Percentiles rank a stretch among this genome's conserved stretches.
phyloP scores from a whole-genome alignment of 1,140 invertebrate genomes.

The Oedothorax gibbosus region DNA sequence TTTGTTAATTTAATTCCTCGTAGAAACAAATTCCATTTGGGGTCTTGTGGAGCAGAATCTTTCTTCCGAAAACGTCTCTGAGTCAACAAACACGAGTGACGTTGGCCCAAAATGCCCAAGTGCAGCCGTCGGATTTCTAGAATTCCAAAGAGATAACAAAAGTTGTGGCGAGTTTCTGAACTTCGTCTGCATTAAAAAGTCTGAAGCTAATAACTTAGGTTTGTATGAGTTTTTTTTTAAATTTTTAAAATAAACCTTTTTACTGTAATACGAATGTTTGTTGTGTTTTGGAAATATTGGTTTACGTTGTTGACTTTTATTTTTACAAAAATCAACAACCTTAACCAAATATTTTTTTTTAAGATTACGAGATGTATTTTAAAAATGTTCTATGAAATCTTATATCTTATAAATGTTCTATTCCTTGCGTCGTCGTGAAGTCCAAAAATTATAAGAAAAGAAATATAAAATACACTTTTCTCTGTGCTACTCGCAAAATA shows the following conservation, averaged over 20 bases:
- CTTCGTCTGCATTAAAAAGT: conserved; percentile 27
- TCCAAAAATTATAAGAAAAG: too few relatives aligned
- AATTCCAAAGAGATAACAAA: neutral
- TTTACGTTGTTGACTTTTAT: too few relatives aligned
- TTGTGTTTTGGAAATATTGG: too few relatives aligned
- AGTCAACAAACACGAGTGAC: neutral
- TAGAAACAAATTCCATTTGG: conserved; percentile 14
- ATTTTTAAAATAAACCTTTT: neutral
- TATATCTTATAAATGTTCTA: too few relatives aligned
- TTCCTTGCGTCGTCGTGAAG: too few relatives aligned
- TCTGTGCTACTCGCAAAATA: too few relatives aligned
- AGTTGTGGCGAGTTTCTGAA: neutral
- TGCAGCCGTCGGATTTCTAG: neutral
- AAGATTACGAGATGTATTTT: too few relatives aligned
- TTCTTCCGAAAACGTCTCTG: neutral
- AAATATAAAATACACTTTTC: too few relatives aligned
- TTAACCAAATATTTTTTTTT: too few relatives aligned
- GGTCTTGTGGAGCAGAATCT: neutral
- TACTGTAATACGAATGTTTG: neutral
- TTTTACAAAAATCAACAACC: too few relatives aligned
- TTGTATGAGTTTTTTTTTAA: neutral
- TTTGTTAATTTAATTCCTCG: neutral
- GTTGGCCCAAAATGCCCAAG: neutral
- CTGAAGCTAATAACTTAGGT: conserved; percentile 27
- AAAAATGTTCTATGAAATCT: too few relatives aligned